phyloP scores from a whole-genome alignment of 2,113 vertebrate genomes.

The Chamaea fasciata region DNA sequence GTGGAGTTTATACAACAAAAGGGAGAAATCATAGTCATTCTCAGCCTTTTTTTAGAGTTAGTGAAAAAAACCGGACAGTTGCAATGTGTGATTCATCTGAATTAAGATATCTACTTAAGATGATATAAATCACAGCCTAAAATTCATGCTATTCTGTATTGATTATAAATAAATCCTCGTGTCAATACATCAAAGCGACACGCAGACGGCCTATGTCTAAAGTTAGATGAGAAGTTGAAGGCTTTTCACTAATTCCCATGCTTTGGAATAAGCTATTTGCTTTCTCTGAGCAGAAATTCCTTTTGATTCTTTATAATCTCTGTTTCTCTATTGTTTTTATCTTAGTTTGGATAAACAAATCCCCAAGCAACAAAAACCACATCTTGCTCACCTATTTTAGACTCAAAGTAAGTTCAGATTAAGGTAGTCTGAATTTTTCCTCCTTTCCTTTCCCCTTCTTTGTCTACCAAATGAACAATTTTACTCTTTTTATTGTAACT shows the following conservation, averaged over 20 bases:
- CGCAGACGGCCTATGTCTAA: neutral
- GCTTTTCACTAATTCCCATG: neutral
- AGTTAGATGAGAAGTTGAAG: neutral
- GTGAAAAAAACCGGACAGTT: neutral
- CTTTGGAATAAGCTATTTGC: neutral
- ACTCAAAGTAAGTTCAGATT: neutral
- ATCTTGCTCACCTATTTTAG: neutral
- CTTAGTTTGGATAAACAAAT: neutral
- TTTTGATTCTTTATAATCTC: neutral
- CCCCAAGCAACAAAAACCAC: accelerated
- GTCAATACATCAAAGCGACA: neutral
- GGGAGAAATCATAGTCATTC: neutral
- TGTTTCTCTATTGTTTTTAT: neutral
- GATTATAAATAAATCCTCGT: neutral
- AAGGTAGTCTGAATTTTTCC: neutral
- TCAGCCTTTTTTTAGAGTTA: neutral
- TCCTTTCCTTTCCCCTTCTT: neutral
- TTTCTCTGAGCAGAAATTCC: neutral
- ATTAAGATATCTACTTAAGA: neutral
- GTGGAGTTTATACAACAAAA: neutral
- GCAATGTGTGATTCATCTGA: neutral
- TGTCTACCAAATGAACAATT: neutral
- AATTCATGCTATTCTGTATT: neutral
- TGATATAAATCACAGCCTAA: neutral
- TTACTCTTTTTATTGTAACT: neutral